Evolutionary conservation across 2,888 invertebrate genomes (phyloP).

Genomic region (Choreutis nemorana): DNA sequence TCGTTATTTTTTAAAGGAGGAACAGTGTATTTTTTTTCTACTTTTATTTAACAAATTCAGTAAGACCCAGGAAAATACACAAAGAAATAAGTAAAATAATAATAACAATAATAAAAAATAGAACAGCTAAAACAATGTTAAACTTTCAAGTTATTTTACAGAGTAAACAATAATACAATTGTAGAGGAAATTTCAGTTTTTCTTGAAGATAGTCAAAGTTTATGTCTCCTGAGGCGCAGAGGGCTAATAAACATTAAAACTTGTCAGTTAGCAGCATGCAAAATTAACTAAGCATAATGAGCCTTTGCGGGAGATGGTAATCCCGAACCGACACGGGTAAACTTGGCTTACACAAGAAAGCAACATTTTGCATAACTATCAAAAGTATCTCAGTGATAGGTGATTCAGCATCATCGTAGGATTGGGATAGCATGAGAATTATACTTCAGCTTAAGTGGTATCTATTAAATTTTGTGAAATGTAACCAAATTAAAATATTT

Average conservation of each 20-base stretch:
- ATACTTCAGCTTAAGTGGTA: too few species aligned
- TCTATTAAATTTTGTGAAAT: too few species aligned
- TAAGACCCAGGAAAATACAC: conserved; percentile 6
- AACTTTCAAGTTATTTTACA: too few species aligned
- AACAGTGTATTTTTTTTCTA: too few species aligned
- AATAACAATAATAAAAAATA: too few species aligned
- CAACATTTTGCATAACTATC: conserved; percentile 16
- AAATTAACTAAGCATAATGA: conserved; percentile 35
- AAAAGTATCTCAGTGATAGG: too few species aligned
- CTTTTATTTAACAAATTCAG: conserved; percentile 6
- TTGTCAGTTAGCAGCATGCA: conserved; percentile 21
- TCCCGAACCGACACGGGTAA: conserved; percentile 18
- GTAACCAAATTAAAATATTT: too few species aligned
- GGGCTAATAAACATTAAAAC: conserved; percentile 21
- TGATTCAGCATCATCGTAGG: too few species aligned
- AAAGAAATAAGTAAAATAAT: conserved; percentile 4
- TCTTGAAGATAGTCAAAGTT: conserved; percentile 7
- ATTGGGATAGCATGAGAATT: too few species aligned
- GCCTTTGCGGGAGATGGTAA: conserved; percentile 23
- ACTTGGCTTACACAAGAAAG: conserved; percentile 20
- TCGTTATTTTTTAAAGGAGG: too few species aligned
- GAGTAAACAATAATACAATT: too few species aligned
- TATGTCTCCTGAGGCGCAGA: conserved; percentile 7
- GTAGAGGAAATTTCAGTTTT: conserved; percentile 8
- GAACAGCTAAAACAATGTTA: too few species aligned